These are phyloP conservation scores for Drosophila elegans DNA, from an alignment of 1,140 invertebrate species.

Conservation along the genomic window DNA sequence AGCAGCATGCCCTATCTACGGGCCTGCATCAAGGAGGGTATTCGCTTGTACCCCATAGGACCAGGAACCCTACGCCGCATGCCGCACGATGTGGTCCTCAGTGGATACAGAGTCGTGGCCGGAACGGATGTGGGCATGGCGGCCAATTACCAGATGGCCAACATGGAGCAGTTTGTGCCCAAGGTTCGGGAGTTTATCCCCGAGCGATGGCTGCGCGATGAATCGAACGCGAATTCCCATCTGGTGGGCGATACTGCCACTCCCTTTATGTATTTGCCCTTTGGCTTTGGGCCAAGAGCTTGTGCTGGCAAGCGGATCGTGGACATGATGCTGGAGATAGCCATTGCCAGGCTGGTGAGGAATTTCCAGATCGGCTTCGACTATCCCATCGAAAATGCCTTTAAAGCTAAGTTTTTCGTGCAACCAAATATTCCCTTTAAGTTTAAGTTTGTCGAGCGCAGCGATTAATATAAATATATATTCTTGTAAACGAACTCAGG, in stretches of 20 bases:
- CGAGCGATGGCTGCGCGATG: conserved; percentile 86
- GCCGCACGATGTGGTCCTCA: conserved; percentile 86
- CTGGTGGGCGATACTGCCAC: conserved; percentile 85
- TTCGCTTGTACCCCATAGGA: conserved; percentile 86
- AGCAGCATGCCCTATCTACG: conserved; percentile 87
- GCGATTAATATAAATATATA: conserved; percentile 10
- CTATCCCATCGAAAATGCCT: conserved; percentile 72
- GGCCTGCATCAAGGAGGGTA: conserved; percentile 88
- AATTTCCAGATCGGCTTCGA: conserved; percentile 87
- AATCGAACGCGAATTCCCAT: conserved; percentile 25
- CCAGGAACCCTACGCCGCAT: conserved; percentile 85
- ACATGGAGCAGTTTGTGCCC: conserved; percentile 85
- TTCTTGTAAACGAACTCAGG: conserved; percentile 3
- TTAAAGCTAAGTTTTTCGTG: conserved; percentile 68
- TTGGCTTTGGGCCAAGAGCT: conserved; percentile 87
- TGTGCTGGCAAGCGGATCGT: conserved; percentile 89
- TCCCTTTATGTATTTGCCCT: conserved; percentile 87
- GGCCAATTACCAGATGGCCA: conserved; percentile 85
- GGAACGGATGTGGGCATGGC: conserved; percentile 86
- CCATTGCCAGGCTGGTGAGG: conserved; percentile 87
- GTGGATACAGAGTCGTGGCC: conserved; percentile 87
- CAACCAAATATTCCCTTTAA: conserved; percentile 73
- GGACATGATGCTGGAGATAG: conserved; percentile 88
- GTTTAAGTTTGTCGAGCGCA: conserved; percentile 75
- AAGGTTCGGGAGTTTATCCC: conserved; percentile 86